Percentiles rank a stretch among this genome's conserved stretches.
phyloP scores from a whole-genome alignment of 2,888 invertebrate species.

The Frankliniella fusca region DNA sequence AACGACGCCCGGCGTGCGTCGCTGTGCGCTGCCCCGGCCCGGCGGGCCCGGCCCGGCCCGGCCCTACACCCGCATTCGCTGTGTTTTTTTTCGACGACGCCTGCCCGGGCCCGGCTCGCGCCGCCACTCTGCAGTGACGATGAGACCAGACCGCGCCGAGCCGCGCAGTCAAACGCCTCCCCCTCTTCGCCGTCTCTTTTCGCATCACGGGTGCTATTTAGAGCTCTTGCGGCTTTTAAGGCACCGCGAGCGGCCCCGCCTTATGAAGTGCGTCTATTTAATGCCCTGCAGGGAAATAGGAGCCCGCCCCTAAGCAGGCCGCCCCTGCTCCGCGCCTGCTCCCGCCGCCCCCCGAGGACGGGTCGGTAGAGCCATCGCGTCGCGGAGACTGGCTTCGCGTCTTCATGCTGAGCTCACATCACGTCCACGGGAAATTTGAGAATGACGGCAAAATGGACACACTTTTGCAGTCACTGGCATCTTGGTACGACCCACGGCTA shows the following conservation, averaged over 20 bases:
- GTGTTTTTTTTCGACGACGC: conserved; percentile 1
- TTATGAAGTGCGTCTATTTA: conserved; percentile 11
- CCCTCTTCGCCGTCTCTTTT: neutral
- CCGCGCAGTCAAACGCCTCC: no score
- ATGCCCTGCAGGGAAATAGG: conserved; percentile 17
- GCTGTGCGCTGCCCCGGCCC: neutral
- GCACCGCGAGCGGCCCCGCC: neutral
- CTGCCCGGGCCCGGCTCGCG: neutral
- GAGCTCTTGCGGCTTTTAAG: neutral
- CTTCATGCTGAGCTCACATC: neutral
- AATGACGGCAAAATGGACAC: neutral
- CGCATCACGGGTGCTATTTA: neutral
- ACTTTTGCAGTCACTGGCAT: neutral
- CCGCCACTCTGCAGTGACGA: neutral
- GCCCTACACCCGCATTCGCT: no score
- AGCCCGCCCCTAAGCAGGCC: neutral
- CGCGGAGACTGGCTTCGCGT: neutral
- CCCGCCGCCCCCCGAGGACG: neutral
- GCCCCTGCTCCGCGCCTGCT: neutral
- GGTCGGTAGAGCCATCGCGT: neutral
- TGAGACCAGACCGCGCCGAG: no score
- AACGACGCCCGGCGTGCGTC: conserved; percentile 13
- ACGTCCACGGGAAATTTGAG: no score
- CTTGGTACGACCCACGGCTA: no score
- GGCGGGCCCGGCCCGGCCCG: no score